Base-by-base conservation (phyloP, 2,888 invertebrate species). In the Griposia aprilina region DNA sequence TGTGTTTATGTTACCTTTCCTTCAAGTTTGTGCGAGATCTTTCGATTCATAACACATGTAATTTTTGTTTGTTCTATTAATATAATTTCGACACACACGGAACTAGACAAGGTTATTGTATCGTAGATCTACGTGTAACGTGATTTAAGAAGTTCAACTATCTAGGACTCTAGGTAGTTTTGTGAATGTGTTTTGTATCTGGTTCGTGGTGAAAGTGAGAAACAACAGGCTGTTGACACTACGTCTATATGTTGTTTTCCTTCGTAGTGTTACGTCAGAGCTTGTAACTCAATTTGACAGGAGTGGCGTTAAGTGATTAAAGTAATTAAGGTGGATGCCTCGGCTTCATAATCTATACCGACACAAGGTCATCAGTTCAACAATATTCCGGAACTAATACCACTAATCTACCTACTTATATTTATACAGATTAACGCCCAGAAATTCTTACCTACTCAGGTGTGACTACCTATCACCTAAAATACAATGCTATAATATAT, bases 221-320 rank as follows among this genome's bases (percentile, higher is more conserved):
- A 48, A 23, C 0, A 36, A 45, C 10, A 36, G 48, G 13, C 48
- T 73, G 50, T 86, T 67, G 66, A 62, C 66, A 82, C 6, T 30
- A 23, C 6, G 17, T 48, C 15, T 52, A 59, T 60, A n/a, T 48
- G 68, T 59, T n/a, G 41, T 63, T 73, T 50, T 36, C 30, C 41
- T 41, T 52, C 7, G 10, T 26, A 8, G 26, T 26, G 59, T 73
- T 45, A 59, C 71, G 41, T 72, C 69, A 86, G 30, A 5, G 2
- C 2, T 20, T 26, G 50, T 68, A 26, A 83, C 23, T 45, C 78
- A 66, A 66, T 48, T 65, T 26, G 15, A 15, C n/a, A 23, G 80
- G 65, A 55, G 84, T 65, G 80, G 45, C 52, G 20, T 20, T 79
- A 59, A 69, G 57, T 84, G 50, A 84, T 83, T 68, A 68, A 57